Conservation (phyloP, 2,888 invertebrate species). For the Cephonodes hylas region DNA sequence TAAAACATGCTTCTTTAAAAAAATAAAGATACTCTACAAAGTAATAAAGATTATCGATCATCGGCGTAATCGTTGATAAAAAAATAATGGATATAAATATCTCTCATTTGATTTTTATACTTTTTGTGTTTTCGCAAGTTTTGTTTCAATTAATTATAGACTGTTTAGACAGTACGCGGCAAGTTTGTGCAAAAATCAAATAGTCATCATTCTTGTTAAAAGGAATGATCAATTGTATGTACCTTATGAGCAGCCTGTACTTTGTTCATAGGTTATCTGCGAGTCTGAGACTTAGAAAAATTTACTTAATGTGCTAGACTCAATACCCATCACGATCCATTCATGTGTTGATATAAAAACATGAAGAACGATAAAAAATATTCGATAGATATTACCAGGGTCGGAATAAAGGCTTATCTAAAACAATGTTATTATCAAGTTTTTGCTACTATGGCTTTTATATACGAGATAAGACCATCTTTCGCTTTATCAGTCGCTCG, state of each 20-base stretch:
- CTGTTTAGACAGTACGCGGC: not conserved
- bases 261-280: not conserved
- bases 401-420: conserved; percentile 57
- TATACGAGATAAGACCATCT: conserved; percentile 72
- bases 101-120: not conserved
- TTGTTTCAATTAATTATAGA: not conserved
- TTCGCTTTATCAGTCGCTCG: conserved; percentile 71
- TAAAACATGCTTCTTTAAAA: no score
- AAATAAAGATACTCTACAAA: no score
- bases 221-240: not conserved
- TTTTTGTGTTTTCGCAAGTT: not conserved
- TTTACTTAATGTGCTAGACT: not conserved
- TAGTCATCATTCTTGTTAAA: not conserved
- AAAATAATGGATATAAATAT: not conserved
- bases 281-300: not conserved
- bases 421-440: conserved; percentile 61
- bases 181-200: not conserved
- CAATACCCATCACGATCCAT: not conserved
- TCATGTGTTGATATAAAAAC: not conserved
- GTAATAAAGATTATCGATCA: not conserved
- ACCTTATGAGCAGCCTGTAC: not conserved
- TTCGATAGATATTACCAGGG: conserved; percentile 25
- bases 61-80: not conserved
- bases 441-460: conserved; percentile 69
- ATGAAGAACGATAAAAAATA: not conserved